phyloP scores from a whole-genome alignment of 2,888 invertebrate species.

The Meteorus colon region DNA sequence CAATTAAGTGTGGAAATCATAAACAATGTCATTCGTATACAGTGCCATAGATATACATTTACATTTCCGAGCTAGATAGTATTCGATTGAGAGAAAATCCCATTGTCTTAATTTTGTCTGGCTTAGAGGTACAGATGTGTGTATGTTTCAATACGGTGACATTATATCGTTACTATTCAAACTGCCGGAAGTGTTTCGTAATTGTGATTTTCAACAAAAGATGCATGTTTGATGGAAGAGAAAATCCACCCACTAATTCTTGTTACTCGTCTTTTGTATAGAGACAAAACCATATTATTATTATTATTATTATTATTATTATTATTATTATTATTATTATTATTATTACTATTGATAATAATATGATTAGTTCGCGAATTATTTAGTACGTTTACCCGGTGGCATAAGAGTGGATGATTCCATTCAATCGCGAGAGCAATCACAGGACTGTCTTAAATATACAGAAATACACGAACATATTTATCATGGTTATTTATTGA shows the following conservation, averaged over 20 bases:
- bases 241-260: conserved; percentile 36
- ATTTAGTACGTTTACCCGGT: too few species aligned
- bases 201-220: background rate
- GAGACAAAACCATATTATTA: conserved; percentile 13
- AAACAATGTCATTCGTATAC: too few species aligned
- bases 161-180: background rate
- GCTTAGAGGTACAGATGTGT: too few species aligned
- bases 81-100: too few species aligned
- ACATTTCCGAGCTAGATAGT: too few species aligned
- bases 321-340: background rate
- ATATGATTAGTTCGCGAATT: background rate
- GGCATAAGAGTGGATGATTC: background rate
- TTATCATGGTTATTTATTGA: conserved; percentile 60
- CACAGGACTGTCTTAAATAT: conserved; percentile 43
- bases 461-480: conserved; percentile 59
- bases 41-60: too few species aligned
- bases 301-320: background rate
- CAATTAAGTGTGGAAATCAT: too few species aligned
- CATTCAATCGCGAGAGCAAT: conserved; percentile 26
- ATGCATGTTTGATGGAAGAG: background rate
- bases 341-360: background rate
- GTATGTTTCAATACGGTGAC: too few species aligned
- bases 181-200: conserved; percentile 23
- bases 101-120: too few species aligned
- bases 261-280: conserved; percentile 45